These are phyloP conservation scores for Taurulus bubalis DNA, from an alignment of 2,113 vertebrate species.

Conservation along the genomic window DNA sequence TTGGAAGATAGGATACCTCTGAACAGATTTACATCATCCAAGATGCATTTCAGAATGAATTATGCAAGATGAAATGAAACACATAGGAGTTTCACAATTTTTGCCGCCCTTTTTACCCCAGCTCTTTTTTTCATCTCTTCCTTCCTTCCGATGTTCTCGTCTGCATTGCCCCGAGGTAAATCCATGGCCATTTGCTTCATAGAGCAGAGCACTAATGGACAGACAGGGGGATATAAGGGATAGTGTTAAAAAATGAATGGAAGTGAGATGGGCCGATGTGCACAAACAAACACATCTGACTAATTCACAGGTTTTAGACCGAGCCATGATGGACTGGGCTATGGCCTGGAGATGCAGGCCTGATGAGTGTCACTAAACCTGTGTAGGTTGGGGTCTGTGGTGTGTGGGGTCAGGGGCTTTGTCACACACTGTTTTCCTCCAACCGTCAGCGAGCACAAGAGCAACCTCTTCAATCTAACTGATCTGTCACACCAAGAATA, in stretches of 20 bases:
- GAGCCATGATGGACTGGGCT: not conserved
- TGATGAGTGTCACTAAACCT: conserved; percentile 15
- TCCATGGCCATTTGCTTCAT: conserved; percentile 80
- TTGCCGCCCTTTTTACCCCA: conserved; percentile 54
- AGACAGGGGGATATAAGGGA: conserved; percentile 63
- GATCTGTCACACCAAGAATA: not conserved
- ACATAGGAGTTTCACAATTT: conserved; percentile 77
- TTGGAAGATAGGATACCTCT: conserved; percentile 73
- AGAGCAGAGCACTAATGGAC: conserved; percentile 76
- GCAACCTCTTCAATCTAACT: not conserved
- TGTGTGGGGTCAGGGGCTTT: conserved; percentile 24
- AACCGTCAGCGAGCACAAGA: conserved; percentile 21
- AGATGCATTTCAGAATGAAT: conserved; percentile 84
- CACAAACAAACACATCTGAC: conserved; percentile 78
- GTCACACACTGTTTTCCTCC: conserved; percentile 33
- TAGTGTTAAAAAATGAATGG: conserved; percentile 85
- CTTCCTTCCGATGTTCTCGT: conserved; percentile 54
- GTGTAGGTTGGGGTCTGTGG: not conserved
- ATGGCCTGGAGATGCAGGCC: not conserved
- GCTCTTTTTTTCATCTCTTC: conserved; percentile 27
- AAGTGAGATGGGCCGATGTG: conserved; percentile 69
- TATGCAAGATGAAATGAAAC: conserved; percentile 85
- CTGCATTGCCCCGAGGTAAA: conserved; percentile 80
- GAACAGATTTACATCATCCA: conserved; percentile 84
- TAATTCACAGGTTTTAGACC: conserved; percentile 66